phyloP scores from a whole-genome alignment of 2,113 vertebrate genomes.

The Sebastes fasciatus region DNA sequence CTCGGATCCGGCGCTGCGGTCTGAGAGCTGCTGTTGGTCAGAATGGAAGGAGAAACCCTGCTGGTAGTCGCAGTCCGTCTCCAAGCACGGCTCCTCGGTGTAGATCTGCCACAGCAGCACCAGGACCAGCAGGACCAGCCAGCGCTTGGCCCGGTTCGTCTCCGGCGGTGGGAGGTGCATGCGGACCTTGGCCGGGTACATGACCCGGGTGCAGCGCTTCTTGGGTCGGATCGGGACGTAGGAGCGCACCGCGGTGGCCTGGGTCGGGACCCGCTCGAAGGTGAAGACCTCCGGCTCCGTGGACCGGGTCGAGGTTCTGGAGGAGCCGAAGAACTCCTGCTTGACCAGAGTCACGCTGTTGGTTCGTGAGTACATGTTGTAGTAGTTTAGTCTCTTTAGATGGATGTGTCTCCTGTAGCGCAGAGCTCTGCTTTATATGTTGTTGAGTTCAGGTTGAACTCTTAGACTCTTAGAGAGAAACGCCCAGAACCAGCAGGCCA shows the following conservation, averaged over 20 bases:
- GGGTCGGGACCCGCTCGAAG: slow-evolving; percentile 75
- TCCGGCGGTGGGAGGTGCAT: slow-evolving; percentile 85
- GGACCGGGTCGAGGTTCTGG: slow-evolving; percentile 68
- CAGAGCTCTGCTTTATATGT: slow-evolving; percentile 38
- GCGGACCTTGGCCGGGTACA: slow-evolving; percentile 85
- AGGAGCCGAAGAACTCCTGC: slow-evolving; percentile 43
- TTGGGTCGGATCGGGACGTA: slow-evolving; percentile 64
- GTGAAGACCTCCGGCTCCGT: slow-evolving; percentile 85
- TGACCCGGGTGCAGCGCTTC: slow-evolving; percentile 82
- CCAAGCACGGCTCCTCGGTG: slow-evolving; percentile 76
- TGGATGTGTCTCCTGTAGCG: fast-evolving
- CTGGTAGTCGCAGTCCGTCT: slow-evolving; percentile 45
- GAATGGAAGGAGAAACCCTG: slow-evolving; percentile 69
- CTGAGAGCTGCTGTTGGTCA: slow-evolving; percentile 19
- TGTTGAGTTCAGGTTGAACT: slow-evolving; percentile 1
- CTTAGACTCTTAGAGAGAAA: too few relatives aligned
- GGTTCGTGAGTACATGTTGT: slow-evolving; percentile 69
- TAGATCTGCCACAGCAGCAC: slow-evolving; percentile 86
- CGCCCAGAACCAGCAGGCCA: too few relatives aligned
- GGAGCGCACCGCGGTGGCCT: slow-evolving; percentile 67
- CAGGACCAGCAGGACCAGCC: slow-evolving; percentile 82
- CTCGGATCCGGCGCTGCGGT: slow-evolving; percentile 2
- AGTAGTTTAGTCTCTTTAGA: not conserved
- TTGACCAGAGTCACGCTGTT: slow-evolving; percentile 63
- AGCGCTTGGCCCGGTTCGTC: slow-evolving; percentile 82